Conservation (phyloP, 2,113 vertebrate genomes). For the Narcine bancroftii region DNA sequence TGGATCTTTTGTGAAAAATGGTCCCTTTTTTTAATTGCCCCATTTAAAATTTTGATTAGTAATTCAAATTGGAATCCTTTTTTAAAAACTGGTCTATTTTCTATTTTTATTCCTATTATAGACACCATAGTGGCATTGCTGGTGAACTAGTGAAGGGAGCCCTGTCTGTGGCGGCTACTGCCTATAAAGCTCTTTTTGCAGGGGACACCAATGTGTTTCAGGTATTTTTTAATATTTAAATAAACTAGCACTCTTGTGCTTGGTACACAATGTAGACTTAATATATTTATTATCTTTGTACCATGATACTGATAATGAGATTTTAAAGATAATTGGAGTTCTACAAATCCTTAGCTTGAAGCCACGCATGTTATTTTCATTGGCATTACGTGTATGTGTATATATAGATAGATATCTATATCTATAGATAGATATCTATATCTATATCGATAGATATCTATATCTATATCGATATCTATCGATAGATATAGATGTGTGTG, state of each 20-base stretch:
- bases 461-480: too few species aligned
- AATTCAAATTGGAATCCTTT: neutral
- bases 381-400: neutral
- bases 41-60: neutral
- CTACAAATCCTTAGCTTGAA: too few species aligned
- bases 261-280: too few species aligned
- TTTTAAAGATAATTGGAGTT: neutral
- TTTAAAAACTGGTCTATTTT: neutral
- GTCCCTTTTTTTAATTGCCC: neutral
- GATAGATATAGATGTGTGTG: too few species aligned
- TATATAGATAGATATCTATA: too few species aligned
- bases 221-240: conserved; percentile 50
- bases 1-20: too few species aligned
- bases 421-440: too few species aligned
- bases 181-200: conserved; percentile 92
- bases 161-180: conserved; percentile 92
- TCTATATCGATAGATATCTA: too few species aligned
- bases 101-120: conserved; percentile 42
- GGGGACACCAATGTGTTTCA: conserved; percentile 71
- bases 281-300: too few species aligned
- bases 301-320: neutral
- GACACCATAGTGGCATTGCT: conserved; percentile 68
- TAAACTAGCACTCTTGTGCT: neutral
- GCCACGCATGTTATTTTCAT: too few species aligned
- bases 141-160: conserved; percentile 90